phyloP scores from a whole-genome alignment of 2,113 vertebrate species.

The Crotalus horridus region DNA sequence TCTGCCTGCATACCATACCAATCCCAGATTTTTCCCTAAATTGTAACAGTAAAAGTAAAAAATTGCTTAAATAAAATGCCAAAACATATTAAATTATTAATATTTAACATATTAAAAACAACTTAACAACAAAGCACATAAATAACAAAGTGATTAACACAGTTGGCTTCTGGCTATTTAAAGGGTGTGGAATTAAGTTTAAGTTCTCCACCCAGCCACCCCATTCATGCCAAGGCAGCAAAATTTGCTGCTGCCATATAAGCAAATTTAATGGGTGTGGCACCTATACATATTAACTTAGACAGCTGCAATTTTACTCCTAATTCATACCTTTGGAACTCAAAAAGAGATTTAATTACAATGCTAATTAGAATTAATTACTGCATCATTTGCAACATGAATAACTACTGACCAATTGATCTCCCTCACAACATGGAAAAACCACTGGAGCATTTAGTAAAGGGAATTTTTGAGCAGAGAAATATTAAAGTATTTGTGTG shows the following conservation, averaged over 20 bases:
- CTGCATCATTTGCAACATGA: neutral
- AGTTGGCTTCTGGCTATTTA: neutral
- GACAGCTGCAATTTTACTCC: slow-evolving; percentile 28
- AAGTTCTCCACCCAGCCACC: neutral
- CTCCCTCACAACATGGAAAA: neutral
- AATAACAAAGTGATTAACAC: neutral
- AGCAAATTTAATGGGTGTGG: slow-evolving; percentile 23
- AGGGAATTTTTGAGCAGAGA: neutral
- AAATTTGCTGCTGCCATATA: slow-evolving; percentile 1
- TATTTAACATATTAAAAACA: neutral
- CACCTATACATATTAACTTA: slow-evolving; percentile 19
- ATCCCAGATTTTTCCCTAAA: neutral
- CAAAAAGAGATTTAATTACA: slow-evolving; percentile 20
- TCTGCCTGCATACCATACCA: neutral
- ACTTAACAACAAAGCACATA: neutral
- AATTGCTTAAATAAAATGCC: neutral
- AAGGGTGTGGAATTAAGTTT: neutral
- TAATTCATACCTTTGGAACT: slow-evolving; percentile 31
- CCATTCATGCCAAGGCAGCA: slow-evolving; percentile 2
- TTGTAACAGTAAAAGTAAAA: neutral
- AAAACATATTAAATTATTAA: neutral
- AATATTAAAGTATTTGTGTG: neutral
- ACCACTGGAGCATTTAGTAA: neutral
- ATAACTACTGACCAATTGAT: neutral
- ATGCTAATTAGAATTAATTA: slow-evolving; percentile 21